These are phyloP conservation scores for Amphilophus citrinellus DNA, from an alignment of 2,113 vertebrate genomes.

Conservation along the genomic window DNA sequence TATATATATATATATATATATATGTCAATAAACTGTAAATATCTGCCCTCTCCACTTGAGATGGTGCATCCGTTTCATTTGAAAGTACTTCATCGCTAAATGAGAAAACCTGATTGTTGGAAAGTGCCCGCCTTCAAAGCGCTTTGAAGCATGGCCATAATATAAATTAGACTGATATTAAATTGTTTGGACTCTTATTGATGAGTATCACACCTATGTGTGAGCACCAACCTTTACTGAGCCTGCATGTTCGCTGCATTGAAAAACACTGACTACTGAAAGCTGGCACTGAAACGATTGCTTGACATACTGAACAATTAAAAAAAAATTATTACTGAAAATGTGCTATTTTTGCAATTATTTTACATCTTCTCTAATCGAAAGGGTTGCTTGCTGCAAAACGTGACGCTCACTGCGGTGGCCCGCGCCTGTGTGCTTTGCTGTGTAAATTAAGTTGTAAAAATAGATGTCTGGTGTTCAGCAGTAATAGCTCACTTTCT, in stretches of 20 bases:
- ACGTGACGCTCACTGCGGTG: not conserved
- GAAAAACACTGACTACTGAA: too few relatives aligned
- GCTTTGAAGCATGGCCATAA: not conserved
- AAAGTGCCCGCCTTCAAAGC: not conserved
- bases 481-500: not conserved
- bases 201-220: accelerated
- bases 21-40: too few relatives aligned
- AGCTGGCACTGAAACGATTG: too few relatives aligned
- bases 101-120: not conserved
- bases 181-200: not conserved
- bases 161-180: not conserved
- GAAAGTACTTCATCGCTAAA: not conserved
- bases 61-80: conserved; percentile 26
- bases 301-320: too few relatives aligned
- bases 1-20: too few relatives aligned
- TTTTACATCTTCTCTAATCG: not conserved
- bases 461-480: conserved; percentile 3
- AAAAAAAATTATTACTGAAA: not conserved
- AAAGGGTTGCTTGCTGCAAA: not conserved
- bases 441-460: not conserved
- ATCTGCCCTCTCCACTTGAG: conserved; percentile 20
- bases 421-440: not conserved
- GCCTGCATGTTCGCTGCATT: not conserved
- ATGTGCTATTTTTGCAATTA: not conserved
- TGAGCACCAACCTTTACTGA: not conserved